Evolutionary conservation across 2,113 vertebrate species (phyloP).

Genomic region (Oncorhynchus masou): DNA sequence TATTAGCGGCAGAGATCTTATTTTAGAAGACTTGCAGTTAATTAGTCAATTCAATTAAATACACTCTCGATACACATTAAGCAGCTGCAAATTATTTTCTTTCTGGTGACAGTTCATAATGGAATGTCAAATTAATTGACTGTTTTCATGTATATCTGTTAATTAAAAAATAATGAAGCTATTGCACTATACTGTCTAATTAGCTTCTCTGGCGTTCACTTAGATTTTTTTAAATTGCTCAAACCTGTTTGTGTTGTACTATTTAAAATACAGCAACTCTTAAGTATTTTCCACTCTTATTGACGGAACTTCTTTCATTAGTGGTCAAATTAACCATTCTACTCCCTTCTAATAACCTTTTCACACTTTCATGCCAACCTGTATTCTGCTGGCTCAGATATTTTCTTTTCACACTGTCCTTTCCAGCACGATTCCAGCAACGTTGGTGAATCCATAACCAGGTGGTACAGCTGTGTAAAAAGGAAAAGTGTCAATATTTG

Average conservation of each 20-base stretch:
- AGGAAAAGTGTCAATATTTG: too few species aligned
- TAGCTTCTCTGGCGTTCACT: slow-evolving; percentile 25
- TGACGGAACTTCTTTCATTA: not conserved
- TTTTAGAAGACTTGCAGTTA: slow-evolving; percentile 60
- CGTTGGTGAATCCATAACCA: too few species aligned
- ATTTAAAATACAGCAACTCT: not conserved
- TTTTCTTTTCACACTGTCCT: too few species aligned
- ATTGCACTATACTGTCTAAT: slow-evolving; percentile 37
- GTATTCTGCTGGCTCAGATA: too few species aligned
- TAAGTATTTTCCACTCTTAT: not conserved
- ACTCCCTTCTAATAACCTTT: not conserved
- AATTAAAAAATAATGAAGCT: slow-evolving; percentile 55
- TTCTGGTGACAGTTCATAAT: slow-evolving; percentile 59
- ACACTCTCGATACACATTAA: slow-evolving; percentile 58
- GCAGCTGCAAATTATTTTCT: slow-evolving; percentile 53
- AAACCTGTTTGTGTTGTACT: not conserved
- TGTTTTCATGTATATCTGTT: slow-evolving; percentile 53
- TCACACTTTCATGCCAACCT: too few species aligned
- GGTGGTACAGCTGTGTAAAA: too few species aligned
- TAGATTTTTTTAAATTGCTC: not conserved
- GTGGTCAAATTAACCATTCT: not conserved
- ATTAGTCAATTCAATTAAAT: slow-evolving; percentile 74
- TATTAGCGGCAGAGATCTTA: slow-evolving; percentile 70
- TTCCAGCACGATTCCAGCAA: too few species aligned
- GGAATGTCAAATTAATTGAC: slow-evolving; percentile 57